Evolutionary conservation across 2,113 vertebrate species (phyloP), one percentile per base, ranked within the genome.

Genomic region (Sorex araneus): DNA sequence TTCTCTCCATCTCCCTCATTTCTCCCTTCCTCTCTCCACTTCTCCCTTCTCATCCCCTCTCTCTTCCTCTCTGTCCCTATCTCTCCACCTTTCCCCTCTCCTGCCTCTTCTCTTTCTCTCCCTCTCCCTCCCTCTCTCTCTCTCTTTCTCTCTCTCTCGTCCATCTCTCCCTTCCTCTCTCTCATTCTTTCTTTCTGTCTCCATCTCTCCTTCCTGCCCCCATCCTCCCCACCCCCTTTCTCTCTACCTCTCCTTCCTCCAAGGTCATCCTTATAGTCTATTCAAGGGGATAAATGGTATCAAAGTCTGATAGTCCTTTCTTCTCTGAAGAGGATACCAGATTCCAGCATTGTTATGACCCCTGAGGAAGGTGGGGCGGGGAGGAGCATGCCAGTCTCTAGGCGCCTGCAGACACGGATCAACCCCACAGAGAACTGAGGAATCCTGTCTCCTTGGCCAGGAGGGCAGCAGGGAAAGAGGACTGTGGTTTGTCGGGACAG

Each of bases 401-500:
- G 6, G 19, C 19, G 10, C 8, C 16, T 30, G 19, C 0, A 6
- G 88, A 40, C 75, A 36, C 69, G 57, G 80, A 92, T 91, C 84
- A 92, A 81, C 91, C 80, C 79, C 30, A 13, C 25, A 6, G n/a
- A 57, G 23, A 43, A 60, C 67, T 63, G 40, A 21, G 47, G 16
- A 71, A 85, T 63, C 50, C 0, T 5, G 85, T 93, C 89, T 93
- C 60, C 90, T 93, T 71, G 69, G 45, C 84, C 6, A 8, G 18
- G 32, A 92, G 57, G 60, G 75, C 40, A 1, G 5, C 12, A 11
- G 50, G 43, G 28, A 71, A 93, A 85, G 60, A 19, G 84, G 4
- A n/a, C 57, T n/a, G 47, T 54, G 6, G 94, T 97, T 95, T 92
- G 71, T 84, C 54, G 15, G 84, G 84, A 86, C 63, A 89, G 86